Conservation (phyloP, 2,797 vertebrate species). For the Pantherophis alleghaniensis region DNA sequence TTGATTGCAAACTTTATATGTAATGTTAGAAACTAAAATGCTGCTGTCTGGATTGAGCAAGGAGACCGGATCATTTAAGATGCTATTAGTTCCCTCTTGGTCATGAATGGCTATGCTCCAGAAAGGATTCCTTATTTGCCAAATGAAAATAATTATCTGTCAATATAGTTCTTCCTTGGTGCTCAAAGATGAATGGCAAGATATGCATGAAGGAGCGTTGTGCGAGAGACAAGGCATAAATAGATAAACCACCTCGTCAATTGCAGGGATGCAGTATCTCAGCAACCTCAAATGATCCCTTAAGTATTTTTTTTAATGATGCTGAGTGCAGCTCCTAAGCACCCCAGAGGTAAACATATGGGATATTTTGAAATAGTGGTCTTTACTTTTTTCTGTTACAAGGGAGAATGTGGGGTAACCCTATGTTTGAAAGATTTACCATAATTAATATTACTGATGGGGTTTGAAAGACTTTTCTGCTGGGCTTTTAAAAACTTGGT, state of each 20-base stretch:
- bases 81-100: neutral
- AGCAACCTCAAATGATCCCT: neutral
- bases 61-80: neutral
- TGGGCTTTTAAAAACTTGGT: neutral
- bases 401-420: fast-evolving
- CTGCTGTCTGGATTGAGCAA: fast-evolving
- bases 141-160: neutral
- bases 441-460: neutral
- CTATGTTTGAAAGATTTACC: neutral
- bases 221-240: neutral
- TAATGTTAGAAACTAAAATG: neutral
- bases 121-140: neutral
- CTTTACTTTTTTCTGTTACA: fast-evolving
- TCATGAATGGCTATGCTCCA: neutral
- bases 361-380: neutral
- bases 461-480: neutral
- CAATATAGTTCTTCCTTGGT: neutral
- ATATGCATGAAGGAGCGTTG: neutral
- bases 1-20: conserved; percentile 26
- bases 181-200: neutral
- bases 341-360: neutral
- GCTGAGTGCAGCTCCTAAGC: neutral
- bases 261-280: no score
- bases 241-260: neutral
- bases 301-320: neutral